phyloP scores from a whole-genome alignment of 1,140 invertebrate species.

The Drosophila azteca region DNA sequence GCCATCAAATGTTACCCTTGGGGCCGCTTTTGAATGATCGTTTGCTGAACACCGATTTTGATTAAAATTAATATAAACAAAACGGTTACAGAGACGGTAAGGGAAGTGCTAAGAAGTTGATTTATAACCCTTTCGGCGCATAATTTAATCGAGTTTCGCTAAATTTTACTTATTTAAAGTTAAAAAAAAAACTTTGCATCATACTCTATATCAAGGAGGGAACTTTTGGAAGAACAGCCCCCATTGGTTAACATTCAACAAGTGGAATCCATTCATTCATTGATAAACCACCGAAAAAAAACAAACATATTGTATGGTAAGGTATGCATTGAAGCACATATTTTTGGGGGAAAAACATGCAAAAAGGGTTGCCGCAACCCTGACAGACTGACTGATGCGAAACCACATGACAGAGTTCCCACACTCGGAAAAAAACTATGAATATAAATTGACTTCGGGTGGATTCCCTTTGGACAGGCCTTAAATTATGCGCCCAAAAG shows the following conservation, averaged over 20 bases:
- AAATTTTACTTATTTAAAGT: background rate
- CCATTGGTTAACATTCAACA: background rate
- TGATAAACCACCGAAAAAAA: background rate
- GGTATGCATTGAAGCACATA: background rate
- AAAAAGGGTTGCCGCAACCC: constrained; percentile 35
- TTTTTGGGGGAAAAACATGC: no score
- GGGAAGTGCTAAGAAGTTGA: background rate
- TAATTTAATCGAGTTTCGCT: background rate
- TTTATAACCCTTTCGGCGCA: no score
- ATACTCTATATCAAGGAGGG: no score
- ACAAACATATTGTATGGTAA: no score
- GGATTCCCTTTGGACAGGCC: constrained; percentile 47
- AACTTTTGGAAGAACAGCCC: no score
- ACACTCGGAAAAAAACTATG: constrained; percentile 41
- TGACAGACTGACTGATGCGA: constrained; percentile 19
- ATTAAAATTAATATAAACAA: constrained; percentile 71
- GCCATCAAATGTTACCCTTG: constrained; percentile 66
- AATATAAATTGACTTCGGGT: constrained; percentile 65
- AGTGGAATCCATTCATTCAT: background rate
- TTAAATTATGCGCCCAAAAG: constrained; percentile 71
- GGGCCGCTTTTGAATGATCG: constrained; percentile 49
- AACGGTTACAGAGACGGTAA: constrained; percentile 3
- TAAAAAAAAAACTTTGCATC: background rate
- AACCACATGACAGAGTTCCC: constrained; percentile 63
- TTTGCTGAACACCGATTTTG: constrained; percentile 68